Evolutionary conservation across 2,113 vertebrate genomes (phyloP).

Genomic region (Salvelinus alpinus): DNA sequence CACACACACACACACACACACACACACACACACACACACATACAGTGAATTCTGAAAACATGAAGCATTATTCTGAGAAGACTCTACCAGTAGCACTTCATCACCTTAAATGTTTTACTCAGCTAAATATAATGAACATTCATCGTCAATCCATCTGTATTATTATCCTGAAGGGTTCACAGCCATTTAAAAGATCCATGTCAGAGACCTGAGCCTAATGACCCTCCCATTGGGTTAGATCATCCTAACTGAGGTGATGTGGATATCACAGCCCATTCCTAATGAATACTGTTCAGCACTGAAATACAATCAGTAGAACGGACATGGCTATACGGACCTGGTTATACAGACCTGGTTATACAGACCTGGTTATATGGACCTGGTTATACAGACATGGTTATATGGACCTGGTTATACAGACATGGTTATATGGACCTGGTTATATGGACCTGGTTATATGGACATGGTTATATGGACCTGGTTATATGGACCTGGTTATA

Average conservation of each 20-base stretch:
- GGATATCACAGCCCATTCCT: conserved; percentile 45
- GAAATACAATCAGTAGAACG: conserved; percentile 16
- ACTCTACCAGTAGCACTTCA: too few relatives aligned
- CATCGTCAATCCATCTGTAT: neutral
- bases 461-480: too few relatives aligned
- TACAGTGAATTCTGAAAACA: conserved; percentile 6
- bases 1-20: neutral
- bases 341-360: too few relatives aligned
- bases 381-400: too few relatives aligned
- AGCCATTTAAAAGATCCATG: neutral
- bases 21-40: neutral
- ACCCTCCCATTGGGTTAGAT: conserved; percentile 45
- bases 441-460: too few relatives aligned
- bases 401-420: too few relatives aligned
- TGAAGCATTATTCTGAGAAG: neutral
- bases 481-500: too few relatives aligned
- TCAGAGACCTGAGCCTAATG: conserved; percentile 48
- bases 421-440: too few relatives aligned
- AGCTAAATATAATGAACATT: too few relatives aligned
- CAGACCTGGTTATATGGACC: too few relatives aligned
- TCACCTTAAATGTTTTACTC: too few relatives aligned
- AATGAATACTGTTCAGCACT: conserved; percentile 40
- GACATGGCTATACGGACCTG: too few relatives aligned
- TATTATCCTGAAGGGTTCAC: neutral
- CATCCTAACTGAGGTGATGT: conserved; percentile 55